Conservation (phyloP, 2,888 invertebrate genomes). For the Agrochola circellaris region DNA sequence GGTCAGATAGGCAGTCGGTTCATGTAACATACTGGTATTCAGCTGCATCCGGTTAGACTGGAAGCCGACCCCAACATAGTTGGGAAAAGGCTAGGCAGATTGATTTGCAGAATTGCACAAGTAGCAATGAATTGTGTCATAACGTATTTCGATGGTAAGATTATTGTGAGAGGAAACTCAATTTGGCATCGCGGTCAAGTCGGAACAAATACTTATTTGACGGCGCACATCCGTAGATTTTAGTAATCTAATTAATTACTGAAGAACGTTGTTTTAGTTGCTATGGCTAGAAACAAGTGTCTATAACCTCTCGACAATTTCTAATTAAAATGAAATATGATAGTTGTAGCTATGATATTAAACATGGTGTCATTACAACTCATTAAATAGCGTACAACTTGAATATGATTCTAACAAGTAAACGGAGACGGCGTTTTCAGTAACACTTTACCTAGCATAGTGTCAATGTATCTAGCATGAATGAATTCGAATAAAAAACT, state of each 20-base stretch:
- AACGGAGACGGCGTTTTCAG: slow-evolving; percentile 37
- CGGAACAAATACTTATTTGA: neutral
- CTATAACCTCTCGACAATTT: slow-evolving; percentile 19
- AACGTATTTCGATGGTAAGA: too few species aligned
- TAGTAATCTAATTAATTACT: neutral
- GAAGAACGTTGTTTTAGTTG: neutral
- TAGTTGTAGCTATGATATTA: slow-evolving; percentile 15
- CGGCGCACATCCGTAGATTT: neutral
- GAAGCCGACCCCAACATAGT: too few species aligned
- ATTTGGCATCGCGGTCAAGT: neutral
- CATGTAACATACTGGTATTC: too few species aligned
- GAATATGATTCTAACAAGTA: slow-evolving; percentile 39
- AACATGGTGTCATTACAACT: slow-evolving; percentile 20
- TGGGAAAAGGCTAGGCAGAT: too few species aligned
- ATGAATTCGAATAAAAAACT: slow-evolving; percentile 74
- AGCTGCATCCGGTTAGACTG: too few species aligned
- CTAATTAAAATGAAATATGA: slow-evolving; percentile 30
- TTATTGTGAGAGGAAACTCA: neutral
- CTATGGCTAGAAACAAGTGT: neutral
- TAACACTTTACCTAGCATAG: slow-evolving; percentile 59
- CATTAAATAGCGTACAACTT: slow-evolving; percentile 2
- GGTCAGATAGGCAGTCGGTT: too few species aligned
- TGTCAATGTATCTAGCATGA: slow-evolving; percentile 72
- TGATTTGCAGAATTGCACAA: neutral
- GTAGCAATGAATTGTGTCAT: neutral